These are phyloP conservation scores for Pseudopleuronectes americanus DNA, from an alignment of 2,797 vertebrate species.

Conservation along the genomic window DNA sequence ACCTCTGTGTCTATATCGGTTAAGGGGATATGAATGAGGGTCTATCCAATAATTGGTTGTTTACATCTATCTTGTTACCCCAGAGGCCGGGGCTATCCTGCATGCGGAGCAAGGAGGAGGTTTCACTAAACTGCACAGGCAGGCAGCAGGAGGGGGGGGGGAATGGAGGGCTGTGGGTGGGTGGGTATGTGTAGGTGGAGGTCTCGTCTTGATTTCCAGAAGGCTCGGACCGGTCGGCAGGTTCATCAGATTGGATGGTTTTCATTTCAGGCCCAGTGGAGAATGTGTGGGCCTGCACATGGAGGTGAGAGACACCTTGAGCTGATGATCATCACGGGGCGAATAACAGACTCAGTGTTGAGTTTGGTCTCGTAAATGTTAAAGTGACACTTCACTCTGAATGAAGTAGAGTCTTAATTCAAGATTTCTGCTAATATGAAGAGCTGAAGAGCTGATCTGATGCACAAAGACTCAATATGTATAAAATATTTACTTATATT, in stretches of 20 bases:
- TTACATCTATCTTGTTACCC: constrained; percentile 80
- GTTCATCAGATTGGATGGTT: constrained; percentile 66
- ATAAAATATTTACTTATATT: no score
- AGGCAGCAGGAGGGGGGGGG: constrained; percentile 37
- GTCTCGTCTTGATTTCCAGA: constrained; percentile 57
- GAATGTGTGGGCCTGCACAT: constrained; percentile 12
- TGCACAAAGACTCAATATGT: neutral
- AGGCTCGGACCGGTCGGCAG: constrained; percentile 49
- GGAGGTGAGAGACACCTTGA: constrained; percentile 32
- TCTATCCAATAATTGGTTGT: constrained; percentile 81
- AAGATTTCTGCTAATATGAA: neutral
- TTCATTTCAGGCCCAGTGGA: constrained; percentile 42
- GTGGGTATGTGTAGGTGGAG: constrained; percentile 7
- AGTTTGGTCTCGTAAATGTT: no score
- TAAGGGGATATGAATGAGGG: constrained; percentile 72
- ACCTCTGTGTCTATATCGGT: constrained; percentile 65
- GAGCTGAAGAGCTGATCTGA: neutral
- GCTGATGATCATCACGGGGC: constrained; percentile 6
- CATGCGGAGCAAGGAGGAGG: constrained; percentile 51
- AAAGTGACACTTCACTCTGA: no score
- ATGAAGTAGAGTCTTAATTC: neutral
- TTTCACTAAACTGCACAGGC: constrained; percentile 64
- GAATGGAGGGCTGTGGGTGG: constrained; percentile 6
- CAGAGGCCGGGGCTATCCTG: constrained; percentile 64
- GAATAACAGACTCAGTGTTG: neutral